Evolutionary conservation across 2,113 vertebrate genomes (phyloP).

Genomic region (Anolis carolinensis): DNA sequence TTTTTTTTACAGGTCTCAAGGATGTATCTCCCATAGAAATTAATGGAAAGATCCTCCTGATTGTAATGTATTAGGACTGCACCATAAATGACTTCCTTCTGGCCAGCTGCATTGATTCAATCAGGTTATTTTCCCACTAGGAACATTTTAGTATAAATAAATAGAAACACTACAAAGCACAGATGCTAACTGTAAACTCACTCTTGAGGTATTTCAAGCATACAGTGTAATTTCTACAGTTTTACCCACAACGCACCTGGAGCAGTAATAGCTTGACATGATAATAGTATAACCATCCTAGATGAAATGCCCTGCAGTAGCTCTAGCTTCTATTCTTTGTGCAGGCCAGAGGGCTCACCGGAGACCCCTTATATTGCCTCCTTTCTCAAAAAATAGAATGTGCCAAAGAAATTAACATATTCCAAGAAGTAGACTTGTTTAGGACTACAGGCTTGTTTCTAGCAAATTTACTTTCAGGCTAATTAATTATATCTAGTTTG

Average conservation of each 20-base stretch:
- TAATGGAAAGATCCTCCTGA: constrained; percentile 1
- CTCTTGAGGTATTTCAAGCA: constrained; percentile 79
- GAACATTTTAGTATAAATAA: constrained; percentile 68
- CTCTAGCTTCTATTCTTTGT: neutral
- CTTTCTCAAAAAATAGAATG: constrained; percentile 33
- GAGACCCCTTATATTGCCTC: constrained; percentile 44
- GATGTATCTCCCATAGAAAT: constrained; percentile 2
- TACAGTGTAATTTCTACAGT: constrained; percentile 56
- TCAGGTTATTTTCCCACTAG: constrained; percentile 14
- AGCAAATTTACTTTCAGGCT: constrained; percentile 9
- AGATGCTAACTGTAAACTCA: constrained; percentile 70
- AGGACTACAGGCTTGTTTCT: constrained; percentile 36
- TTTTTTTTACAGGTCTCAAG: constrained; percentile 32
- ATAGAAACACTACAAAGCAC: constrained; percentile 66
- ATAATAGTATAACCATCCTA: constrained; percentile 15
- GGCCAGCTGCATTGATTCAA: neutral
- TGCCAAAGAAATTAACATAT: constrained; percentile 35
- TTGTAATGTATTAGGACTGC: neutral
- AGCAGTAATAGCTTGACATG: constrained; percentile 47
- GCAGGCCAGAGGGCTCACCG: constrained; percentile 20
- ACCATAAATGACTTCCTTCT: constrained; percentile 15
- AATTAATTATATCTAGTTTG: constrained; percentile 43
- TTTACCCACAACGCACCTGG: constrained; percentile 45
- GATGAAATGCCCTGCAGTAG: constrained; percentile 45
- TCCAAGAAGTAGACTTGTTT: constrained; percentile 9